These are phyloP conservation scores for Limulus polyphemus DNA, from an alignment of 2,888 invertebrate species.

Conservation along the genomic window DNA sequence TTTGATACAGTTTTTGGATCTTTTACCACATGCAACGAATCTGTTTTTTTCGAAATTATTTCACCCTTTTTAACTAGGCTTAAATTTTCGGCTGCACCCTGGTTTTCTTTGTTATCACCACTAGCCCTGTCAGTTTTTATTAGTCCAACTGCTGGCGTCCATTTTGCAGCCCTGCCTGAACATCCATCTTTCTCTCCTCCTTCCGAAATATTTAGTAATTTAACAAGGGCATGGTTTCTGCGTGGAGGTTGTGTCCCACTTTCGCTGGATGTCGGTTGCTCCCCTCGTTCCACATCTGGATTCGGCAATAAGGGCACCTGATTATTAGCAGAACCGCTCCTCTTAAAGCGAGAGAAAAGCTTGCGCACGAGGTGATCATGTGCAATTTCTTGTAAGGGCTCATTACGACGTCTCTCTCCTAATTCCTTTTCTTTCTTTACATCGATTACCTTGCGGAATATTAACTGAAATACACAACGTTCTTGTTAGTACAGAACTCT, in stretches of 20 bases:
- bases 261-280: conserved; percentile 5
- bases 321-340: conserved; percentile 23
- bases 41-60: no score
- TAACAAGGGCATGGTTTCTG: background rate
- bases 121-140: background rate
- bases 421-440: conserved; percentile 95
- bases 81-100: no score
- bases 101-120: background rate
- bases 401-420: conserved; percentile 92
- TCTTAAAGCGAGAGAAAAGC: conserved; percentile 88
- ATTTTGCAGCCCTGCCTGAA: background rate
- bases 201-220: background rate
- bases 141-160: background rate
- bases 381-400: conserved; percentile 88
- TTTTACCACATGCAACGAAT: no score
- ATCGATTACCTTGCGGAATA: conserved; percentile 83
- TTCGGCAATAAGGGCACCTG: conserved; percentile 7
- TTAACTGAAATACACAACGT: conserved; percentile 43
- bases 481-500: no score
- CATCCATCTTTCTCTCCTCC: background rate
- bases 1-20: background rate
- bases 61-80: no score
- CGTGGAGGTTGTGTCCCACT: no score
- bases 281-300: conserved; percentile 22
- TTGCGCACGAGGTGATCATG: conserved; percentile 97